These are phyloP conservation scores for Idaea straminata DNA, from an alignment of 2,888 invertebrate genomes.

Conservation along the genomic window DNA sequence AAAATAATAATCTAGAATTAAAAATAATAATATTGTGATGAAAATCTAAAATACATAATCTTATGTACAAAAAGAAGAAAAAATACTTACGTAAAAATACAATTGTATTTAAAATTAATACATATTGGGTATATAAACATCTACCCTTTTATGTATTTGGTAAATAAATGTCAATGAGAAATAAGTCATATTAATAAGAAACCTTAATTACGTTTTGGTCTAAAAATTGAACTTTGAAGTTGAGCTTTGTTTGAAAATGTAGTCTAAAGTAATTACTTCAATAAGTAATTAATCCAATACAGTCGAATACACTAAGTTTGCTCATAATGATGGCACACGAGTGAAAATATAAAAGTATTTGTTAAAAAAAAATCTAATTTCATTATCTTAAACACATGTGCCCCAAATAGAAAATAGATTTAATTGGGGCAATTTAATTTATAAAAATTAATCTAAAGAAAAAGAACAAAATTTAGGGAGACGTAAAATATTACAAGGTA, in stretches of 20 bases:
- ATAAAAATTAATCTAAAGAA: too few relatives aligned
- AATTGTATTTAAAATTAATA: conserved; percentile 4
- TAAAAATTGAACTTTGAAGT: neutral
- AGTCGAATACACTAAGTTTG: neutral
- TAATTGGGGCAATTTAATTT: too few relatives aligned
- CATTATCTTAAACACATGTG: too few relatives aligned
- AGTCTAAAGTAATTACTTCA: neutral
- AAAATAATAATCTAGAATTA: conserved; percentile 20
- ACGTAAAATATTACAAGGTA: too few relatives aligned
- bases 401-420: too few relatives aligned
- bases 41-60: conserved; percentile 22
- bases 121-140: neutral
- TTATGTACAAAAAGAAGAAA: conserved; percentile 23
- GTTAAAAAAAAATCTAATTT: too few relatives aligned
- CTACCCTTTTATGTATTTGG: neutral
- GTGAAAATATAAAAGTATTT: neutral
- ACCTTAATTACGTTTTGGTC: neutral
- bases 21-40: conserved; percentile 20
- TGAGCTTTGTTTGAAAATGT: neutral
- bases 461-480: neutral
- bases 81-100: conserved; percentile 15
- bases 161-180: neutral
- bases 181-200: neutral
- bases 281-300: neutral
- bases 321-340: neutral